These are phyloP conservation scores for Pristionchus arcanus DNA, from an alignment of 2,888 invertebrate species.

Conservation along the genomic window DNA sequence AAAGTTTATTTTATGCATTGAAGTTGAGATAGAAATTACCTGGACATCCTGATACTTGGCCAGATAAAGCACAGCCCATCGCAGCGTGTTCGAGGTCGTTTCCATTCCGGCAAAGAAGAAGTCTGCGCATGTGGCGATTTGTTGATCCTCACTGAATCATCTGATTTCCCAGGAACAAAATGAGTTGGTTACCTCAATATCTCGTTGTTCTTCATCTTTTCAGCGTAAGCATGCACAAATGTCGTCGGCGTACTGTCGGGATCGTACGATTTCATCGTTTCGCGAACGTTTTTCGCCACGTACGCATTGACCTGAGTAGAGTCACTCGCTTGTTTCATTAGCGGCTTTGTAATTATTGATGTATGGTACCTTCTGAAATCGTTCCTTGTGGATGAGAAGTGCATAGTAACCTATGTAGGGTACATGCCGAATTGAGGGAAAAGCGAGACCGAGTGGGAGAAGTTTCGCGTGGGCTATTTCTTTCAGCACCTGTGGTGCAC, in stretches of 20 bases:
- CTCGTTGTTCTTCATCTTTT: slow-evolving; percentile 1
- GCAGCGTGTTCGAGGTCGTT: slow-evolving; percentile 10
- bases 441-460: neutral
- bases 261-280: slow-evolving; percentile 37
- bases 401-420: slow-evolving; percentile 5
- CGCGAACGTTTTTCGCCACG: neutral
- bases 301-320: neutral
- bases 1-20: neutral
- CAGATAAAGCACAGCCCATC: slow-evolving; percentile 38
- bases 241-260: neutral
- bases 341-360: too few relatives aligned
- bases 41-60: slow-evolving; percentile 1
- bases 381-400: neutral
- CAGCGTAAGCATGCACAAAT: neutral
- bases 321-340: too few relatives aligned
- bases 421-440: neutral
- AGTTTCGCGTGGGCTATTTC: neutral
- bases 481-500: neutral
- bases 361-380: neutral
- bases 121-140: neutral
- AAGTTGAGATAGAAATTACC: neutral
- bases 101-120: slow-evolving; percentile 26
- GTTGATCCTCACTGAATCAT: neutral
- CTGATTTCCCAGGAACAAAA: neutral
- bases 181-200: neutral